These are phyloP conservation scores for Eurosta solidaginis DNA, from an alignment of 1,140 invertebrate genomes.

Conservation along the genomic window DNA sequence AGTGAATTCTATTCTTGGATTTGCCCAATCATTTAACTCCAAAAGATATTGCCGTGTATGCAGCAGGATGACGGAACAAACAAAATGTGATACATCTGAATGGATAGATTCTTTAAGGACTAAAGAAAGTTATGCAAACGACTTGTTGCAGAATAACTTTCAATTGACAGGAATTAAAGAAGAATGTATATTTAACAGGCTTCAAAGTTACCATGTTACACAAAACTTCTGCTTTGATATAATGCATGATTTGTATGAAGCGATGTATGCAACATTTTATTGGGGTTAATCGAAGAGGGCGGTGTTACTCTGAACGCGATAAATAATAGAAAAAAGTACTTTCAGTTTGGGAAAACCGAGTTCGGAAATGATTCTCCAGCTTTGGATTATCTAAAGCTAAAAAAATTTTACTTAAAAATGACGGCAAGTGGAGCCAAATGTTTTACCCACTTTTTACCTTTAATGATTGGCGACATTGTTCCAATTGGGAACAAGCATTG, in stretches of 20 bases:
- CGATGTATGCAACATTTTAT: slow-evolving; percentile 46
- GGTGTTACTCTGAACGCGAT: slow-evolving; percentile 12
- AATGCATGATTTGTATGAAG: slow-evolving; percentile 57
- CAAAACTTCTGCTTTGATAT: slow-evolving; percentile 52
- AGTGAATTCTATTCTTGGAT: slow-evolving; percentile 42
- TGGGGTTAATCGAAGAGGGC: slow-evolving; percentile 41
- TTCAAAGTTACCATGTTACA: slow-evolving; percentile 50
- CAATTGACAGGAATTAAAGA: no score
- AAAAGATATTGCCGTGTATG: slow-evolving; percentile 48
- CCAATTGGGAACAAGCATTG: no score
- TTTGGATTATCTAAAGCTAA: neutral
- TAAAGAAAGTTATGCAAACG: neutral
- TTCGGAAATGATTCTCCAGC: neutral
- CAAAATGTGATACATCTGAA: slow-evolving; percentile 33
- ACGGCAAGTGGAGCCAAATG: no score
- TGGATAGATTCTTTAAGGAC: neutral
- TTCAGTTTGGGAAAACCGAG: slow-evolving; percentile 40
- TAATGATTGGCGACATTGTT: no score
- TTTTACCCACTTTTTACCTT: no score
- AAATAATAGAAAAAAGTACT: slow-evolving; percentile 38
- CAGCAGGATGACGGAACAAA: slow-evolving; percentile 32
- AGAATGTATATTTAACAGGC: slow-evolving; percentile 45
- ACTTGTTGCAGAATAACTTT: slow-evolving; percentile 5
- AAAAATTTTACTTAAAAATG: no score
- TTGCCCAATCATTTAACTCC: slow-evolving; percentile 42